These are phyloP conservation scores for Heteromurus nitidus DNA, from an alignment of 2,888 invertebrate genomes.

Conservation along the genomic window DNA sequence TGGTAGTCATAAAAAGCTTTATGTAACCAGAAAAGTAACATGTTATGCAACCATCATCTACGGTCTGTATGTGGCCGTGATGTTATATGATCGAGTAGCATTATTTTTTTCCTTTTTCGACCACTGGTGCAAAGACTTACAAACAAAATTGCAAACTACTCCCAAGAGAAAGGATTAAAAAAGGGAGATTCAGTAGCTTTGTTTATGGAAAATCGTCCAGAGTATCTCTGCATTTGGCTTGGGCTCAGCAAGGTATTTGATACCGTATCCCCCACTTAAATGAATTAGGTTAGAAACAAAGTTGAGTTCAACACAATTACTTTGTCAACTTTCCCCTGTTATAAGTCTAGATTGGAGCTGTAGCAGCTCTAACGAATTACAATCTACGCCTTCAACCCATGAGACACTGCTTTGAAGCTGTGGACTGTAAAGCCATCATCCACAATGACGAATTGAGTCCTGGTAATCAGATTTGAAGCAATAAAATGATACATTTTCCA, in stretches of 20 bases:
- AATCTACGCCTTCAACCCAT: conserved; percentile 90
- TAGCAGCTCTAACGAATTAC: conserved; percentile 93
- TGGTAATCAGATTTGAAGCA: too few species aligned
- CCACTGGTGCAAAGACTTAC: conserved; percentile 76
- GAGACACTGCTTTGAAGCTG: conserved; percentile 90
- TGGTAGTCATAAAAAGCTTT: too few species aligned
- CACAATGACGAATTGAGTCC: conserved; percentile 83
- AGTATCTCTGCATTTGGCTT: neutral
- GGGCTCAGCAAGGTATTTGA: neutral
- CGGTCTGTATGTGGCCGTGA: too few species aligned
- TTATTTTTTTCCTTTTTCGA: too few species aligned
- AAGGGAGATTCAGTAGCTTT: neutral
- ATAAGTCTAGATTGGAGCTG: conserved; percentile 84
- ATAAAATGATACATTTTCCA: too few species aligned
- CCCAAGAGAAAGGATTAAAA: neutral
- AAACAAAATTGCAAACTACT: neutral
- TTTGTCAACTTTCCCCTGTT: neutral
- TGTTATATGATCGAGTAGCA: too few species aligned
- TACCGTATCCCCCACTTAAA: too few species aligned
- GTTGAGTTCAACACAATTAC: neutral
- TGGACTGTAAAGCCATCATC: conserved; percentile 90
- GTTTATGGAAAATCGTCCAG: neutral
- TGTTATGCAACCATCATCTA: too few species aligned
- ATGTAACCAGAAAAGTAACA: too few species aligned
- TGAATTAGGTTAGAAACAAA: neutral